phyloP scores from a whole-genome alignment of 92 coral and sea anemone species.

The Palythoa grandiflora region DNA sequence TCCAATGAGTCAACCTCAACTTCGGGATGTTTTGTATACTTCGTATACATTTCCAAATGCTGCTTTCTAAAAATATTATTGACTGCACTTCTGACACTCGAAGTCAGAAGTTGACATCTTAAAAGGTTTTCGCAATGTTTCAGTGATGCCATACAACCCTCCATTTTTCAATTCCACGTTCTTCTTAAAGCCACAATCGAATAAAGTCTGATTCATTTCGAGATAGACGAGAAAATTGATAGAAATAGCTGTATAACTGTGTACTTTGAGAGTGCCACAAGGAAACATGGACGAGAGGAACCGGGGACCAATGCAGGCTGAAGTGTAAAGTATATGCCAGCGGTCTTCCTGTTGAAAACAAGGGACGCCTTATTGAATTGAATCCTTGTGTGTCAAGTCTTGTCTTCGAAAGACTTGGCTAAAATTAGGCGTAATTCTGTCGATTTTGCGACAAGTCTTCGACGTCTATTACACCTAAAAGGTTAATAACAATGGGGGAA shows the following conservation, averaged over 20 bases:
- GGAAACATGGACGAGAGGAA: too few relatives aligned
- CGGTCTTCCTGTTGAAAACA: too few relatives aligned
- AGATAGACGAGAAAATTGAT: neutral
- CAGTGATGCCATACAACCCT: constrained; percentile 48
- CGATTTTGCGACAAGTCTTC: constrained; percentile 31
- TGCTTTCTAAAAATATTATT: constrained; percentile 56
- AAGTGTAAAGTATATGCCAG: too few relatives aligned
- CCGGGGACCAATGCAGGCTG: too few relatives aligned
- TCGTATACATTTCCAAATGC: constrained; percentile 67
- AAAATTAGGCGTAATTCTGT: constrained; percentile 50
- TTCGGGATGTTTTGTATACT: constrained; percentile 48
- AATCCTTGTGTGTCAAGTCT: neutral
- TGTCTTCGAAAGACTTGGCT: neutral
- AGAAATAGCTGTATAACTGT: constrained; percentile 48
- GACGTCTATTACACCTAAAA: too few relatives aligned
- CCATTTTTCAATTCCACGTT: constrained; percentile 27
- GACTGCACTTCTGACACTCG: constrained; percentile 60
- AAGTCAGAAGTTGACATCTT: constrained; percentile 48
- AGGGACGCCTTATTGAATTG: too few relatives aligned
- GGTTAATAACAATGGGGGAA: constrained; percentile 43
- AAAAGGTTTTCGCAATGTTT: constrained; percentile 48
- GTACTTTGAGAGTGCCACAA: constrained; percentile 5
- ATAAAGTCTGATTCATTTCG: constrained; percentile 22
- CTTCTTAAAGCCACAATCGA: constrained; percentile 33
- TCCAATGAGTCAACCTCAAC: constrained; percentile 38